Base-by-base conservation (phyloP, 2,113 vertebrate genomes). In the Talpa occidentalis region DNA sequence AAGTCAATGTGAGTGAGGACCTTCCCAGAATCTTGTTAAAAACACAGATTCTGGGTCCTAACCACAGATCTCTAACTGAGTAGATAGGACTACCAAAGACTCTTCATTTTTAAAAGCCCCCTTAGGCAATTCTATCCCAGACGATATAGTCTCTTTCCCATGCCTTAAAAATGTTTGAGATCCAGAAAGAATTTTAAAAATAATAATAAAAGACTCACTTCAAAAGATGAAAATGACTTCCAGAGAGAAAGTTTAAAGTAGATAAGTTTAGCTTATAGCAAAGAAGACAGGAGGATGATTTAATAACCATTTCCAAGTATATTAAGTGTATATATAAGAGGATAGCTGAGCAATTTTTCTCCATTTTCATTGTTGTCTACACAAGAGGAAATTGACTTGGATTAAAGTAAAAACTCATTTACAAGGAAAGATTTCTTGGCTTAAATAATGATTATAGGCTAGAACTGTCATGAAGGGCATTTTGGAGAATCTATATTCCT, bases 381-480 rank as follows among this genome's bases (percentile, higher is more conserved):
- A 49, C 11, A 76, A 90, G 12, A 91, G 56, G 40, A 82, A 79
- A 91, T 16, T 88, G 70, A 89, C 59, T 54, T 56, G 16, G n/a
- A 96, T 60, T 89, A 62, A 87, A 86, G 22, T 80, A 60, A 94
- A 92, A 91, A n/a, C 17, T 91, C 49, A 88, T 35, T 95, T 91
- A 72, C 21, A 79, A 86, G 8, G 9, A 91, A 87, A 82, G 12
- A 90, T 69, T 74, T 90, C 10, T 88, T 90, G 64, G 4, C 22
- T 85, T 90, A 70, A 93, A 78, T 60, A 87, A 88, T 93, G 56
- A 69, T 49, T 93, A 67, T 19, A 91, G 28, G 7, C 42, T 94
- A 86, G 22, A 85, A 59, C 26, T 62, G 24, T 77, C 83, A 94
- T 49, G 5, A 92, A 72, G n/a, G 35, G 6, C 56, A 56, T 87